Base-by-base conservation (phyloP, 2,888 invertebrate species). In the Lysandra bellargus region DNA sequence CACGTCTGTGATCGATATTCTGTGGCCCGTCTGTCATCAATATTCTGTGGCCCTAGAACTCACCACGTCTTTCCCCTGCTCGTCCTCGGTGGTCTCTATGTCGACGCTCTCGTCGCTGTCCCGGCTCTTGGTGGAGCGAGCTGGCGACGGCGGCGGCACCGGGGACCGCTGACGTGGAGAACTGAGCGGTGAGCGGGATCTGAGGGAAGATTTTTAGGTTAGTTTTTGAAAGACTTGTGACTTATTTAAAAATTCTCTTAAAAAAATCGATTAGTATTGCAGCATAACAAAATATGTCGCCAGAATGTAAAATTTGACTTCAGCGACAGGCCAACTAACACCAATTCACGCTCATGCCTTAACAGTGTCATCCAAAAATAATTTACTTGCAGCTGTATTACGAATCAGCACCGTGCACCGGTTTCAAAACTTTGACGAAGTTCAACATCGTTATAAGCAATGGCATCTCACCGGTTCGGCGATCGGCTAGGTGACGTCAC, bases 41-140 rank as follows among this genome's bases (percentile, higher is more conserved):
- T 14, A 3, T 64, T 14, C 12, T 33, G 1, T 33, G 1, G 1
- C 23, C 23, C 69, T 69, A 33, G 12, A 14, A 88, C 93, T 91
- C 81, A 93, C 93, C 88, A 90, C 84, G 80, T 93, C 89, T 80
- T 89, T 88, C 0, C 87, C 87, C 73, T 89, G 91, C 81, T 97
- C 97, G 83, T 97, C 98, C 85, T 97, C 97, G 0, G 97, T 98
- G 12, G 98, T 98, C 88, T 98, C 98, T 83, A 98, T 98, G 86
- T 98, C 98, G 14, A 98, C 98, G 83, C 96, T 96, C 88, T 97
- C 97, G 85, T 98, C 97, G 81, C 97, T 97, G 84, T 97, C 97
- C 14, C 96, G 95, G 81, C 95, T 95, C 82, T 89, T 92, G 2
- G 88, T 84, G 83, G 90, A 94, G 82, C 85, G 91, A 77, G 84